Evolutionary conservation across 2,888 invertebrate species (phyloP), one percentile per base, ranked within the genome.

Genomic region (Drosophila pseudotalamancana): DNA sequence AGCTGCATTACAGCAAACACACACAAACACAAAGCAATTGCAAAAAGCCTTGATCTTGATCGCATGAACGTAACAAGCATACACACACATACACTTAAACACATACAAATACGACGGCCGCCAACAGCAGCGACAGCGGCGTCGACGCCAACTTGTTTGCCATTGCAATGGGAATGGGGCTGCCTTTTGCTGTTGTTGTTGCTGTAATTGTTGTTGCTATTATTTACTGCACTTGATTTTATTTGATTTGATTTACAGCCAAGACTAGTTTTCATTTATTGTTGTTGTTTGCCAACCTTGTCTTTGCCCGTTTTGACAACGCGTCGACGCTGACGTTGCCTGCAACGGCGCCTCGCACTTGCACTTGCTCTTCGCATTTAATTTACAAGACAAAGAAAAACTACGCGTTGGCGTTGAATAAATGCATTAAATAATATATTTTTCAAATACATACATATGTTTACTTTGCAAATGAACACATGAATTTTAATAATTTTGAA

Each of bases 11-110:
- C 46, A 54, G 18, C 46, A 37, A 16, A 43, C 32, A 46, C 21
- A 49, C 27, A 43, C 25, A 43, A 21, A 32, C 12, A 64, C 19
- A 32, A 43, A 42, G 37, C 57, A 67, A 40, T 63, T 68, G 66
- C 62, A 61, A 70, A 82, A 76, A 87, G 78, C 89, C 89, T 89
- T 89, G 89, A 89, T 89, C 90, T 89, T 89, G 89, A 89, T 89
- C 89, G 84, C 80, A 80, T 74, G 60, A 68, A 66, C 61, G 56
- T 66, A 55, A 40, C 51, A 49, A 18, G 46, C 31, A 50, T 21
- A 56, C 34, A 42, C 23, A 59, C 54, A 51, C 11, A 63, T 31
- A 64, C 54, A 49, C 23, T 54, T 27, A 39, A 40, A 43, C n/a
- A 59, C 31, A 49, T 23, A 23, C n/a, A 53, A 42, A n/a, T n/a